Percentiles rank a stretch among this genome's conserved stretches.
phyloP scores from a whole-genome alignment of 2,113 vertebrate species.

The Rhinolophus ferrumequinum region DNA sequence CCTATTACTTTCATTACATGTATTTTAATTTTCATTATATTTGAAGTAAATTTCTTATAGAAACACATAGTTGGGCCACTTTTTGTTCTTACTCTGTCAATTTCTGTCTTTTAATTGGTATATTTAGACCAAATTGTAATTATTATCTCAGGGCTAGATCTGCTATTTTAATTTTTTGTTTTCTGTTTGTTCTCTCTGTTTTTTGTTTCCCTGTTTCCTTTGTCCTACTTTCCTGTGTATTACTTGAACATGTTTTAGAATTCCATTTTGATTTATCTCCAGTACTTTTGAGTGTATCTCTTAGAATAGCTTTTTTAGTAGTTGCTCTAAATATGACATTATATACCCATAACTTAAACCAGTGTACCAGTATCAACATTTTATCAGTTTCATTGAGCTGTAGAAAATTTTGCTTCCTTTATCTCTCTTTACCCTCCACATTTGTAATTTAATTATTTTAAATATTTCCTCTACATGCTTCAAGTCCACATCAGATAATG shows the following conservation, averaged over 20 bases:
- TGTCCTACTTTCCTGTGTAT: background rate
- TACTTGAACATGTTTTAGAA: background rate
- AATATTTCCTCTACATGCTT: background rate
- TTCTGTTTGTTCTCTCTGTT: background rate
- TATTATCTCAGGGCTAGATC: background rate
- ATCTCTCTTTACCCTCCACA: background rate
- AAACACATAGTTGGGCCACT: background rate
- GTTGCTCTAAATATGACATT: background rate
- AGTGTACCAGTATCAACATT: background rate
- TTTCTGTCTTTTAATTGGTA: background rate
- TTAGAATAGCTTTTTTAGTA: background rate
- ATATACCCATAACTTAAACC: background rate
- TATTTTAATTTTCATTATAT: background rate
- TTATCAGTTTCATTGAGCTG: background rate
- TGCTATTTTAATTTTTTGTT: background rate
- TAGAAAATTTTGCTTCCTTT: background rate
- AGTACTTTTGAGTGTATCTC: background rate
- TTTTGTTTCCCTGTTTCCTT: background rate
- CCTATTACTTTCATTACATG: background rate
- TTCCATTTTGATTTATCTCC: background rate
- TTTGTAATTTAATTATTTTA: background rate
- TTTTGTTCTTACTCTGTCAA: background rate
- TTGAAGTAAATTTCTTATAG: background rate
- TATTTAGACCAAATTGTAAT: background rate
- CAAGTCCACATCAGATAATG: background rate